Evolutionary conservation across 2,113 vertebrate species (phyloP), one percentile per base, ranked within the genome.

Genomic region (Mellivora capensis): DNA sequence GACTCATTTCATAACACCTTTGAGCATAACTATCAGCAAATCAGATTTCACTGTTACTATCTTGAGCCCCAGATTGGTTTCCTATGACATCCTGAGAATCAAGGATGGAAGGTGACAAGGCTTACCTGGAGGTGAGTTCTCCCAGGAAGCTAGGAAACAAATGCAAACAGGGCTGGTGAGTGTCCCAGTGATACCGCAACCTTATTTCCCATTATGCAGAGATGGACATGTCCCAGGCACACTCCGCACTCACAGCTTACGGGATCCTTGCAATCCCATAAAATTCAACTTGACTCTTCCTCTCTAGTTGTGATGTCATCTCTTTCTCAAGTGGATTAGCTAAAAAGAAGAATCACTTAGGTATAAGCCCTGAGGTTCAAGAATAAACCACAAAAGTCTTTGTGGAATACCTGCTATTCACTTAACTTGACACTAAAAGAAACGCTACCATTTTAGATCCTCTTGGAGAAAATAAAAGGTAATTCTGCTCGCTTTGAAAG

Each of bases 61-160:
- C 29, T 6, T 31, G 77, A 44, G 44, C 18, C 44, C 42, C 21
- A 12, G 12, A 39, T 9, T 42, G 12, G 6, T 12, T 11, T n/a
- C 54, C 74, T 87, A 31, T 23, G 64, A 27, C 0, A 12, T 14
- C 20, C 42, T 3, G 13, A 39, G 49, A 71, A 64, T 10, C 72
- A 13, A 37, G 54, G n/a, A 91, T 94, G 96, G 10, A 37, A 88
- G 87, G 37, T 1, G 1, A 64, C 0, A 3, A 39, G 57, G 42
- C 97, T 98, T 99, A 99, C 99, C 99, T 99, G 97, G 99, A 98
- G 23, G 98, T 99, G 90, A 99, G 98, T 62, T 99, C 99, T 97
- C 99, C 99, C 91, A 99, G 98, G 83, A 99, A 97, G 79, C 99
- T 99, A 95, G 47, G 77, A 95, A 97, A 96, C 39, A 97, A 98